These are phyloP conservation scores for Pangasius mekongensis DNA, from an alignment of 2,797 vertebrate genomes.

Conservation along the genomic window DNA sequence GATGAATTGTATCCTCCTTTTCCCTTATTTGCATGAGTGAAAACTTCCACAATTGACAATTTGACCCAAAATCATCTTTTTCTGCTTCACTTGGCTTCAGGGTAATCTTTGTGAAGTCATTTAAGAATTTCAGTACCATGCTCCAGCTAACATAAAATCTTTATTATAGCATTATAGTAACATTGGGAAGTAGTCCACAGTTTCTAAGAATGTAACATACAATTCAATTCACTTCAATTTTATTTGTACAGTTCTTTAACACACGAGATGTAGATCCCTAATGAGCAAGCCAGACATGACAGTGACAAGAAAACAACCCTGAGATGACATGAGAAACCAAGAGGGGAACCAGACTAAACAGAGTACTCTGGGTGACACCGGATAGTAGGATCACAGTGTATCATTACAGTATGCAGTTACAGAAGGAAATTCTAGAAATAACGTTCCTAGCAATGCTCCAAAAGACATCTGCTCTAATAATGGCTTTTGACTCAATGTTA, in stretches of 20 bases:
- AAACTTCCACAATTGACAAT: slow-evolving; percentile 26
- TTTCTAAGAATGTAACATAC: neutral
- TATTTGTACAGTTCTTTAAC: neutral
- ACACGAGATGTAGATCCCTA: neutral
- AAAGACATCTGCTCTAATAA: neutral
- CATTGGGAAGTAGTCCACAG: neutral
- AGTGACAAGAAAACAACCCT: neutral
- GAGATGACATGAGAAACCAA: neutral
- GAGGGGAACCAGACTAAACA: neutral
- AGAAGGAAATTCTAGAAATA: neutral
- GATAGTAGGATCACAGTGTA: neutral
- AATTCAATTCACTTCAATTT: too few species aligned
- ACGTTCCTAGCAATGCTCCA: neutral
- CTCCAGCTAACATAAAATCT: slow-evolving; percentile 36
- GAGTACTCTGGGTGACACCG: neutral
- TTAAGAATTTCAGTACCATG: slow-evolving; percentile 41
- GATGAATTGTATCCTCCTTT: slow-evolving; percentile 15
- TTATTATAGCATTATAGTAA: neutral
- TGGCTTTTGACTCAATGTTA: neutral
- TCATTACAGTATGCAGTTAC: slow-evolving; percentile 10
- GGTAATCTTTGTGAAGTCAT: slow-evolving; percentile 50
- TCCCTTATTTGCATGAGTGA: slow-evolving; percentile 23
- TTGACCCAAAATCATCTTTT: slow-evolving; percentile 9
- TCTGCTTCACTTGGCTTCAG: slow-evolving; percentile 14
- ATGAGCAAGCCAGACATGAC: neutral